Evolutionary conservation across 2,888 invertebrate species (phyloP).

Genomic region (Biston betularia): DNA sequence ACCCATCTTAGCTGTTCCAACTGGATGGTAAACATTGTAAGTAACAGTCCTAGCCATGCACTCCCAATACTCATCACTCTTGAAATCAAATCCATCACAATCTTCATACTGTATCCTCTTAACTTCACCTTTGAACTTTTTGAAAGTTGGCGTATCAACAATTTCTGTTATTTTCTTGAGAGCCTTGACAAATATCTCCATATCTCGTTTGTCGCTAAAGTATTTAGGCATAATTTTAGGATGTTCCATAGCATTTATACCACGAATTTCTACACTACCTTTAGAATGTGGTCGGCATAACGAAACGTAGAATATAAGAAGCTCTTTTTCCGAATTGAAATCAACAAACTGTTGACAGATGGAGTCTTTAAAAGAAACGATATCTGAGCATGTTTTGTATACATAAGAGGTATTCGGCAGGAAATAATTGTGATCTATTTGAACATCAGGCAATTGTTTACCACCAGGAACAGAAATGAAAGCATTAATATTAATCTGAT

Average conservation of each 20-base stretch:
- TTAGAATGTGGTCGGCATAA: slow-evolving; percentile 73
- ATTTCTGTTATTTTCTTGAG: slow-evolving; percentile 70
- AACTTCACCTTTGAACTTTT: slow-evolving; percentile 63
- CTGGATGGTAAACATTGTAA: slow-evolving; percentile 77
- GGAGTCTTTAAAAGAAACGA: slow-evolving; percentile 64
- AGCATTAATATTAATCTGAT: slow-evolving; percentile 78
- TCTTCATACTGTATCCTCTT: slow-evolving; percentile 66
- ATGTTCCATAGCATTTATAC: slow-evolving; percentile 61
- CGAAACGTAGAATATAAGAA: slow-evolving; percentile 72
- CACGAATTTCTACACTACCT: slow-evolving; percentile 68
- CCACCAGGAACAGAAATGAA: slow-evolving; percentile 68
- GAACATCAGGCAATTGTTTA: slow-evolving; percentile 71
- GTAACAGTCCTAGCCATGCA: slow-evolving; percentile 77
- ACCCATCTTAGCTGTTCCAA: slow-evolving; percentile 80
- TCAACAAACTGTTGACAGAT: slow-evolving; percentile 72
- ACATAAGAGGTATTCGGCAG: slow-evolving; percentile 71
- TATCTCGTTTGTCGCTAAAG: slow-evolving; percentile 71
- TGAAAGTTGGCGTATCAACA: slow-evolving; percentile 67
- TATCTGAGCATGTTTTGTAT: slow-evolving; percentile 63
- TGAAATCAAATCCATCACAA: slow-evolving; percentile 67
- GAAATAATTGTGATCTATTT: slow-evolving; percentile 80
- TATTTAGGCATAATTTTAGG: slow-evolving; percentile 75
- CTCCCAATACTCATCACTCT: slow-evolving; percentile 73
- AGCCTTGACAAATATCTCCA: slow-evolving; percentile 65
- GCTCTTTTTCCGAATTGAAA: slow-evolving; percentile 70